These are phyloP conservation scores for Heloderma charlesbogerti DNA, from an alignment of 2,113 vertebrate species.

Conservation along the genomic window DNA sequence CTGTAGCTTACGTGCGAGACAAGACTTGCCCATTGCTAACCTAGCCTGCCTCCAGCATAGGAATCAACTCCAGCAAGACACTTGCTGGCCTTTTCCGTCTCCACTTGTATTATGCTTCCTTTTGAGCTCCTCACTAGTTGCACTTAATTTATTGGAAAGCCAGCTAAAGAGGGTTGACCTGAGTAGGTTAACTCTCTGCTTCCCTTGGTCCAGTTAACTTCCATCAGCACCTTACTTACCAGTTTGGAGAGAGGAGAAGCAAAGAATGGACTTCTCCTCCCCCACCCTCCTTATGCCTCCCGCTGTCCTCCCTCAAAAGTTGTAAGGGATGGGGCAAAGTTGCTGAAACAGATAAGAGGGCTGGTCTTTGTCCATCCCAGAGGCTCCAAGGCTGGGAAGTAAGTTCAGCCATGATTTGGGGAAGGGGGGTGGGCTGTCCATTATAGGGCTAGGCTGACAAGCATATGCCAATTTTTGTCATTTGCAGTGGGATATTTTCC, in stretches of 20 bases:
- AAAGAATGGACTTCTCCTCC: background rate
- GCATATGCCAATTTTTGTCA: background rate
- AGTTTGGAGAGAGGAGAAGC: background rate
- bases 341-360: conserved; percentile 6
- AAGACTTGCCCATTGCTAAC: background rate
- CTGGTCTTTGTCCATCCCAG: background rate
- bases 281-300: background rate
- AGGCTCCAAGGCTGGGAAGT: background rate
- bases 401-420: background rate
- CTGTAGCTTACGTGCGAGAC: background rate
- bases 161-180: background rate
- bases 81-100: background rate
- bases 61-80: too few species aligned
- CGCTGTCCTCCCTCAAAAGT: background rate
- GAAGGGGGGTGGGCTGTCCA: background rate
- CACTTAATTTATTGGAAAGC: conserved; percentile 38
- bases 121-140: conserved; percentile 7
- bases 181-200: background rate
- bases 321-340: background rate
- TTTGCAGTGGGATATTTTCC: background rate
- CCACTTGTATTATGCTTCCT: conserved; percentile 5
- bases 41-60: background rate
- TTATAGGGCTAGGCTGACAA: background rate
- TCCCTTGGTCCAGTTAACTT: background rate
- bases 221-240: conserved; percentile 29